phyloP scores from a whole-genome alignment of 2,797 vertebrate genomes.

The Rhinichthys osculus region DNA sequence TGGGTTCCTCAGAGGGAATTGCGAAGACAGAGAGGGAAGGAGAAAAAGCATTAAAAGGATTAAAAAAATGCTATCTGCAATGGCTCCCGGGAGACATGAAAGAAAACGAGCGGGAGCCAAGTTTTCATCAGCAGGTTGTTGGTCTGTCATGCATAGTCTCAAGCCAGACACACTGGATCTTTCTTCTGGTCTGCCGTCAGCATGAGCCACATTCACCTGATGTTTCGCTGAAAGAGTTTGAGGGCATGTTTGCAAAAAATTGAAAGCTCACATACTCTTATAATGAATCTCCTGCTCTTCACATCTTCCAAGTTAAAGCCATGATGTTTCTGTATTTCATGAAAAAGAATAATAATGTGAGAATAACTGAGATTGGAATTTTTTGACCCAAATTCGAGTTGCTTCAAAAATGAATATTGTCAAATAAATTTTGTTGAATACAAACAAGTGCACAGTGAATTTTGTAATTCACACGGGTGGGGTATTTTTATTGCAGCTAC shows the following conservation, averaged over 20 bases:
- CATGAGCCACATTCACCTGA: slow-evolving; percentile 42
- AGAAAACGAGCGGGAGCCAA: slow-evolving; percentile 31
- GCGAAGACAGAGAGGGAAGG: slow-evolving; percentile 47
- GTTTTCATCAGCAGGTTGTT: slow-evolving; percentile 42
- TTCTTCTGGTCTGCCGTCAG: neutral
- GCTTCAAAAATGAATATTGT: neutral
- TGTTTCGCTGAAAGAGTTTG: slow-evolving; percentile 56
- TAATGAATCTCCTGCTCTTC: slow-evolving; percentile 65
- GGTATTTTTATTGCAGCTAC: slow-evolving; percentile 2
- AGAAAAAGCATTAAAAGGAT: slow-evolving; percentile 17
- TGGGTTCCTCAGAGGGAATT: slow-evolving; percentile 60
- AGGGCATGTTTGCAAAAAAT: slow-evolving; percentile 61
- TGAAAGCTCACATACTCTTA: slow-evolving; percentile 45
- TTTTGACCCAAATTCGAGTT: neutral
- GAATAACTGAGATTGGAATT: slow-evolving; percentile 54
- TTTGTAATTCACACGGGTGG: neutral
- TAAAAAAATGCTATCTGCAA: slow-evolving; percentile 30
- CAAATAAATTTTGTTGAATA: neutral
- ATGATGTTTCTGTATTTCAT: slow-evolving; percentile 63
- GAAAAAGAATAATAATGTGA: slow-evolving; percentile 43
- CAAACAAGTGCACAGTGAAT: neutral
- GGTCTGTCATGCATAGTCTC: slow-evolving; percentile 18
- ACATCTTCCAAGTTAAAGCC: slow-evolving; percentile 55
- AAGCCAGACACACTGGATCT: slow-evolving; percentile 25
- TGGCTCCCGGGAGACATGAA: slow-evolving; percentile 42